These are phyloP conservation scores for Wiebesia pumilae DNA, from an alignment of 1,140 invertebrate species.

Conservation along the genomic window DNA sequence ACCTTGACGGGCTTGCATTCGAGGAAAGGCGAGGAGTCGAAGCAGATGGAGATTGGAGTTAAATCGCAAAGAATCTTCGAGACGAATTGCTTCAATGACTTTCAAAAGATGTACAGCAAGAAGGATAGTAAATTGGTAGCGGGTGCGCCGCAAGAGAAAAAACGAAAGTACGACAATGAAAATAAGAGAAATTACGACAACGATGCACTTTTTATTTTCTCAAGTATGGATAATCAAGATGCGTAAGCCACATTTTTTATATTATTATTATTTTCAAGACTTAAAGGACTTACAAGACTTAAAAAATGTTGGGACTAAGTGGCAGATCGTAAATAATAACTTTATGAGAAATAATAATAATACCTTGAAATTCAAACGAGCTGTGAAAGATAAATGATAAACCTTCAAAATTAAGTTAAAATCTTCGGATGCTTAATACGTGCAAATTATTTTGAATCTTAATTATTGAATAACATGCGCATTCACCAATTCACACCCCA, in stretches of 20 bases:
- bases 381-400: no score
- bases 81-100: background rate
- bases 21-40: background rate
- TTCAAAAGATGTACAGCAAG: background rate
- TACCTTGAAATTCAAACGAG: no score
- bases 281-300: no score
- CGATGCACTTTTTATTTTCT: background rate
- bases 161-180: slow-evolving; percentile 36
- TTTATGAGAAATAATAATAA: no score
- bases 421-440: no score
- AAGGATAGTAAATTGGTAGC: slow-evolving; percentile 37
- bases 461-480: no score
- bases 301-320: no score
- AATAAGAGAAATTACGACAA: background rate
- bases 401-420: no score
- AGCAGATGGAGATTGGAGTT: no score
- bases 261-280: background rate
- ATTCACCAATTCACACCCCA: no score
- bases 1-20: background rate
- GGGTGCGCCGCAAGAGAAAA: slow-evolving; percentile 55
- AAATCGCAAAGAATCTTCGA: background rate
- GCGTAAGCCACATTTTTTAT: background rate
- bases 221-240: background rate
- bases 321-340: no score
- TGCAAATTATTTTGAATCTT: no score